These are phyloP conservation scores for Lepidonotus clava DNA, from an alignment of 2,888 invertebrate genomes.

Conservation along the genomic window DNA sequence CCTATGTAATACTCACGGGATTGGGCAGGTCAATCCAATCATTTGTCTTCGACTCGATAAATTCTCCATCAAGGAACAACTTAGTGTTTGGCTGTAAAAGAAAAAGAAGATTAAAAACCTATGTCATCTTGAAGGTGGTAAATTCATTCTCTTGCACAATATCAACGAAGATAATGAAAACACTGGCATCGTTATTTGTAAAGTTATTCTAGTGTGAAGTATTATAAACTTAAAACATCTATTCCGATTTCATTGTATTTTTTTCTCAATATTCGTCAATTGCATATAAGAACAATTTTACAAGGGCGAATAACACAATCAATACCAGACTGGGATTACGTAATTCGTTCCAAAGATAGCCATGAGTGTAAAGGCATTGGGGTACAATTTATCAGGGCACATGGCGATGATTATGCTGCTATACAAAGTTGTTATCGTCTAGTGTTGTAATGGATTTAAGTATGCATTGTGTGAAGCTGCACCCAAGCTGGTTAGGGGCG, in stretches of 20 bases:
- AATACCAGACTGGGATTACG: neutral
- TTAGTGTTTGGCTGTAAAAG: conserved; percentile 90
- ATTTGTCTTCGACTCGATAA: conserved; percentile 92
- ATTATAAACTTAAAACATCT: neutral
- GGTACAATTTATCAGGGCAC: neutral
- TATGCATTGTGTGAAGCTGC: no score
- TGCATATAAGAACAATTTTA: neutral
- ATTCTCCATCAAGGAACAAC: conserved; percentile 96
- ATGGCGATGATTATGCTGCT: neutral
- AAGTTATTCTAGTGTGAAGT: neutral
- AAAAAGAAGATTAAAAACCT: neutral
- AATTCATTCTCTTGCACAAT: neutral
- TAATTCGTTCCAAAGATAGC: neutral
- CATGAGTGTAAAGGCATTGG: neutral
- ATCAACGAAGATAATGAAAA: neutral
- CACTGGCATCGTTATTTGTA: neutral
- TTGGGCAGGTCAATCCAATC: conserved; percentile 98
- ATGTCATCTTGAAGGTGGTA: neutral
- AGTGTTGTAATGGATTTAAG: no score
- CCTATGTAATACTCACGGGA: conserved; percentile 84
- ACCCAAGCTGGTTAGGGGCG: no score
- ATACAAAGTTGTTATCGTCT: neutral
- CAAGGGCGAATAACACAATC: neutral
- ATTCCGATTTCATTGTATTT: neutral
- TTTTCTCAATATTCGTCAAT: neutral